Evolutionary conservation across 2,113 vertebrate genomes (phyloP).

Genomic region (Syrmaticus mikado): DNA sequence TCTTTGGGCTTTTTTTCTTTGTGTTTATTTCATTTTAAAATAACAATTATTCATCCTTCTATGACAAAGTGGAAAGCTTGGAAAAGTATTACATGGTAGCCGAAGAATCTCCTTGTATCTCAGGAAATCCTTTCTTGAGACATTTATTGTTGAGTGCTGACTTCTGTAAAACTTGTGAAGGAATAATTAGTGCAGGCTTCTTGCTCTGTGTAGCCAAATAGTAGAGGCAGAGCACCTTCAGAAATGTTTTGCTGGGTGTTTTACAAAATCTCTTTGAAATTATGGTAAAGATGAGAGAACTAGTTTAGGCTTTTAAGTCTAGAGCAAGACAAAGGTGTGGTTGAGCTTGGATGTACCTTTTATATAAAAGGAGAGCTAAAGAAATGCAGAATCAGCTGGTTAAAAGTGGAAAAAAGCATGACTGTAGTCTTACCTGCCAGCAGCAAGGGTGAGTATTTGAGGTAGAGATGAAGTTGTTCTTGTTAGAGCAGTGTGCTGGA

Average conservation of each 20-base stretch:
- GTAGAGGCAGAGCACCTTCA: background rate
- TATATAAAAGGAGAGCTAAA: background rate
- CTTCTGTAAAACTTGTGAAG: constrained; percentile 5
- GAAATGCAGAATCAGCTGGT: constrained; percentile 1
- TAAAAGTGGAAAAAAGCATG: background rate
- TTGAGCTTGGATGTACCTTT: background rate
- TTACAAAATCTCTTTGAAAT: background rate
- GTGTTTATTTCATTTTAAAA: background rate
- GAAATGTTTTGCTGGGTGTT: background rate
- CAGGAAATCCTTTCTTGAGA: constrained; percentile 52
- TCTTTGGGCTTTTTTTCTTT: background rate
- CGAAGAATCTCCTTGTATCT: background rate
- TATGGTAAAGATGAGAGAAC: background rate
- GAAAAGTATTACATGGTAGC: background rate
- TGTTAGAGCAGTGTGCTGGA: background rate
- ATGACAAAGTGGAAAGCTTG: background rate
- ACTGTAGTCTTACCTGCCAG: background rate
- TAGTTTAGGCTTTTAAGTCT: background rate
- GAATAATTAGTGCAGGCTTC: background rate
- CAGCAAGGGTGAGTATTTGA: background rate
- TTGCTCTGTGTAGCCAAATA: background rate
- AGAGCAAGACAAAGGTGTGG: background rate
- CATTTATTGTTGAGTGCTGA: constrained; percentile 17
- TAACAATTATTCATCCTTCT: background rate
- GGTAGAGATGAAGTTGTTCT: background rate